Evolutionary conservation across 1,140 invertebrate species (phyloP).

Genomic region (Dendroctonus ponderosae): DNA sequence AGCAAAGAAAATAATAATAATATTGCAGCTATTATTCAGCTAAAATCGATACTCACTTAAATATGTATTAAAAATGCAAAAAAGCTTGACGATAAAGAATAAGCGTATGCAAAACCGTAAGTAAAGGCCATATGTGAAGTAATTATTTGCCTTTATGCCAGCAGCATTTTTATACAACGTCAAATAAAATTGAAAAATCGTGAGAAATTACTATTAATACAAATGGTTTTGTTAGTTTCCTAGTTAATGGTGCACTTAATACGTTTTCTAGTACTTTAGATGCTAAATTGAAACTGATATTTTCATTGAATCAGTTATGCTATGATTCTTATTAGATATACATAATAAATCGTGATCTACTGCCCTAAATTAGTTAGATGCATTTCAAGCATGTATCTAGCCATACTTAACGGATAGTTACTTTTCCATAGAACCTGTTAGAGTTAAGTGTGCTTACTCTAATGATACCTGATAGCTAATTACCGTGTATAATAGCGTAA

Average conservation of each 20-base stretch:
- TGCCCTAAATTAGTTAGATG: not conserved
- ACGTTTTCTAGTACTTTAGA: too few relatives aligned
- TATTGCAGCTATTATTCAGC: conserved; percentile 22
- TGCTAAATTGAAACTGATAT: too few relatives aligned
- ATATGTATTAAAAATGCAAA: conserved; percentile 31
- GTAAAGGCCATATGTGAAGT: conserved; percentile 15
- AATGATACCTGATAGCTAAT: conserved; percentile 9
- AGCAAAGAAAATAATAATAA: conserved; percentile 13
- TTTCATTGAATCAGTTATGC: not conserved
- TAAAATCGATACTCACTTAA: conserved; percentile 19
- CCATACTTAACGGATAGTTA: conserved; percentile 1
- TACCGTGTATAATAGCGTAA: conserved; percentile 3
- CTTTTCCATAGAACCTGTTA: not conserved
- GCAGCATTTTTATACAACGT: too few relatives aligned
- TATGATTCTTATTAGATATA: not conserved
- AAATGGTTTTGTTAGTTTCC: too few relatives aligned
- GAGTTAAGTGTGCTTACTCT: not conserved
- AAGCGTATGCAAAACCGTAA: conserved; percentile 15
- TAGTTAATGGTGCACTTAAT: too few relatives aligned
- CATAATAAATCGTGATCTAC: not conserved
- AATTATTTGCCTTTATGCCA: conserved; percentile 8
- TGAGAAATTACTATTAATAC: too few relatives aligned
- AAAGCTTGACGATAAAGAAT: conserved; percentile 6
- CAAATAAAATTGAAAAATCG: too few relatives aligned
- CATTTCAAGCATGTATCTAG: not conserved